Percentiles rank a stretch among this genome's conserved stretches.
Evolutionary conservation across 23 tunicate species (phyloP).

Genomic region (Ascidia mentula): DNA sequence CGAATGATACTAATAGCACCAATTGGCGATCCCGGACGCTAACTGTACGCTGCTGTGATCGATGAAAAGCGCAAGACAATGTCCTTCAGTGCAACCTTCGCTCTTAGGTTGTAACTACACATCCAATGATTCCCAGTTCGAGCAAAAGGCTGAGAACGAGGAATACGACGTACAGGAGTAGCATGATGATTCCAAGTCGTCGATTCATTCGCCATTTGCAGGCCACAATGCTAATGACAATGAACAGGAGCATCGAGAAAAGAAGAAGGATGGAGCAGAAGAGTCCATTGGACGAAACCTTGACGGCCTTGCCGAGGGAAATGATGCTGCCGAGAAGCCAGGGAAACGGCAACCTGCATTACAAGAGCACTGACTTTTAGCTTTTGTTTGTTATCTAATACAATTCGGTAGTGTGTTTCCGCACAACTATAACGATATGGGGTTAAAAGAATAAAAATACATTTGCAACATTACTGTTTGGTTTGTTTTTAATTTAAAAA

Average conservation of each 20-base stretch:
- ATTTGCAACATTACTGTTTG: too few species aligned
- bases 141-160: conserved; percentile 67
- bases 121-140: conserved; percentile 45
- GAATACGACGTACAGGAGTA: conserved; percentile 72
- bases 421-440: too few species aligned
- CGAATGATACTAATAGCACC: too few species aligned
- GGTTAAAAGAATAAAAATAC: too few species aligned
- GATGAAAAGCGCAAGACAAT: too few species aligned
- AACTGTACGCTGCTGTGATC: too few species aligned
- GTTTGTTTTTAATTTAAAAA: background rate
- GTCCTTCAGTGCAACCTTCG: too few species aligned
- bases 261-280: conserved; percentile 73
- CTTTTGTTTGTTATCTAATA: too few species aligned
- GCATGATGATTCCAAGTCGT: conserved; percentile 58
- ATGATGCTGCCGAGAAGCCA: conserved; percentile 54
- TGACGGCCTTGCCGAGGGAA: conserved; percentile 38
- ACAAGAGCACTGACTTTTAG: too few species aligned
- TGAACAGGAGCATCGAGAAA: conserved; percentile 70
- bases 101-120: conserved; percentile 10
- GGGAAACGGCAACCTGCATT: conserved; percentile 77
- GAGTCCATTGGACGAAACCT: conserved; percentile 67
- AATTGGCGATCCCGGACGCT: too few species aligned
- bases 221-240: conserved; percentile 61
- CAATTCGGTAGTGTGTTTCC: too few species aligned
- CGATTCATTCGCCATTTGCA: conserved; percentile 71